A percentile compares a stretch with the other conserved stretches of the same genome.
Evolutionary conservation across 1,140 invertebrate genomes (phyloP).

Genomic region (Magallana ariakensis): DNA sequence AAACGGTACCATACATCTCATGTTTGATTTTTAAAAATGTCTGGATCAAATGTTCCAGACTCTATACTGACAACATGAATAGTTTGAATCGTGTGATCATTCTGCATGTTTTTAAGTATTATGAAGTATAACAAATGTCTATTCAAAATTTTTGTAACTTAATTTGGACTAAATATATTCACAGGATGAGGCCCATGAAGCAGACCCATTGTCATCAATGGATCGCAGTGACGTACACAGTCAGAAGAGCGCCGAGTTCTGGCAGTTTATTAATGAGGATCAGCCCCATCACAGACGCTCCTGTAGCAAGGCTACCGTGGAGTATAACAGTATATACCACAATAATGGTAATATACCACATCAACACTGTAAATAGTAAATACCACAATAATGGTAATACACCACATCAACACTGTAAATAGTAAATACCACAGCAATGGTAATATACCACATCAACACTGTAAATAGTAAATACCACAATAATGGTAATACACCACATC

Average conservation of each 20-base stretch:
- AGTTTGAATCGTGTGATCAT: no score
- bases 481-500: background rate
- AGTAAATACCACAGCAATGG: no score
- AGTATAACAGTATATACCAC: slow-evolving; percentile 73
- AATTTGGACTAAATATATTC: background rate
- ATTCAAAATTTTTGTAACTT: no score
- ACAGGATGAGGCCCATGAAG: slow-evolving; percentile 58
- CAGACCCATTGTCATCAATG: slow-evolving; percentile 44
- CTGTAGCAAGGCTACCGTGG: slow-evolving; percentile 63
- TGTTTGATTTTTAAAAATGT: no score
- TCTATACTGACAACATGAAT: no score
- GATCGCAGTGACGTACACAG: slow-evolving; percentile 54
- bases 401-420: no score
- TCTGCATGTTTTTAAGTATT: no score
- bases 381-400: no score
- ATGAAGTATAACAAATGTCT: no score
- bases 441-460: background rate
- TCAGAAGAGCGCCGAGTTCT: slow-evolving; percentile 56
- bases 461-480: background rate
- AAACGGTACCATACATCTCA: slow-evolving; percentile 50
- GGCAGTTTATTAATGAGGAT: slow-evolving; percentile 55
- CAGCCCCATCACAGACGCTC: slow-evolving; percentile 43
- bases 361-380: no score
- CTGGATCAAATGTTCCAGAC: no score
- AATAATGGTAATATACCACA: slow-evolving; percentile 62